Base-by-base conservation (phyloP, 2,888 invertebrate species). In the Pseudolycoriella hygida region DNA sequence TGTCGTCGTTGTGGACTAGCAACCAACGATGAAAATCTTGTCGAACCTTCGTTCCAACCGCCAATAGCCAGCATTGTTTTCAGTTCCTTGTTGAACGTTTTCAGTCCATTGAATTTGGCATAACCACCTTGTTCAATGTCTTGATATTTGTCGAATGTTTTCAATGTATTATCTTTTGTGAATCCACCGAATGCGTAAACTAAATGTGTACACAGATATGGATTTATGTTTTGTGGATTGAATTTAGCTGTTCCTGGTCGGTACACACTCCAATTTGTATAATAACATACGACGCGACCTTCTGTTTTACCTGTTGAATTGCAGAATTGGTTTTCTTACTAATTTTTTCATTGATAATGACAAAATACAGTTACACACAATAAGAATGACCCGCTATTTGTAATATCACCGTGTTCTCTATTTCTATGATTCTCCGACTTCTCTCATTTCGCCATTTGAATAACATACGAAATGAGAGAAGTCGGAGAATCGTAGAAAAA, bases 91-190 rank as follows among this genome's bases (percentile, higher is more conserved):
- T 92, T 92, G 70, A 89, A 90, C 0, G 88, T 86, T 67, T 92
- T 92, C 48, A 92, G 70, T 1, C 89, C 90, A 34, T 81, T 89
- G 67, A 92, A 92, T 68, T 92, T 92, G 17, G 89, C 87, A 64
- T 90, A 92, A 39, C 92, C 92, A 60, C 90, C 90, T 77, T 92
- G 89, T 60, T 92, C 92, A 58, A 92, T 82, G 61, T 93, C 92
- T 68, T 92, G 92, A 62, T 92, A 92, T 60, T 90, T 89, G 67
- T 93, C 92, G 60, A 89, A 92, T 1, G 90, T 89, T 54, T 87
- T 86, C 54, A 93, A 71, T 15, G 85, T 80, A 64, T 88, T 89
- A 59, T 90, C 89, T 64, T 87, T 86, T 49, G 87, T 88, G 61
- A 90, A 84, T 17, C 89, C 89, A 44, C 88, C 90, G 61, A 92